Evolutionary conservation across 2,797 vertebrate genomes (phyloP).

Genomic region (Acomys russatus): DNA sequence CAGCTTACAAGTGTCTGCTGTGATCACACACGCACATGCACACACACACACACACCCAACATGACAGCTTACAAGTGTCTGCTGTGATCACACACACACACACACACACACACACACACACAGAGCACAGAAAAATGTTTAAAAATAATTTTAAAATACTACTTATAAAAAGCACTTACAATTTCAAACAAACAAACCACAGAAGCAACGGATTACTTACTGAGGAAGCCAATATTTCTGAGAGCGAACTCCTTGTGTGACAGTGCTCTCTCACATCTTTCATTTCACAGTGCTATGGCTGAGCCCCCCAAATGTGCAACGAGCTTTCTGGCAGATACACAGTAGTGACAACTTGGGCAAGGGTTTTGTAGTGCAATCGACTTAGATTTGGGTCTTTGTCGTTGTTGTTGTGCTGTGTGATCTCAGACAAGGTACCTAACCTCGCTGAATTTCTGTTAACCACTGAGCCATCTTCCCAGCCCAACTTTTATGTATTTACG

Average conservation of each 20-base stretch:
- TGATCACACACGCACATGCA: background rate
- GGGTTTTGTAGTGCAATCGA: background rate
- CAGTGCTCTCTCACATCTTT: slow-evolving; percentile 25
- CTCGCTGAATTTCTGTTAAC: slow-evolving; percentile 49
- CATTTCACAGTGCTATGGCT: background rate
- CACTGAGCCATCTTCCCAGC: background rate
- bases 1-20: background rate
- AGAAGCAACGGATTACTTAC: slow-evolving; percentile 33
- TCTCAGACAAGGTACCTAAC: slow-evolving; percentile 60
- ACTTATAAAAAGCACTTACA: background rate
- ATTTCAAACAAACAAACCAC: background rate
- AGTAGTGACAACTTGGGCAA: background rate
- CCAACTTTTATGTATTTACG: slow-evolving; percentile 39
- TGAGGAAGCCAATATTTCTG: slow-evolving; percentile 4
- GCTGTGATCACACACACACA: background rate
- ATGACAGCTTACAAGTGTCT: background rate
- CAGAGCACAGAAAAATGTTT: background rate
- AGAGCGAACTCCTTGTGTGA: slow-evolving; percentile 4
- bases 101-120: background rate
- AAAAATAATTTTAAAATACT: background rate
- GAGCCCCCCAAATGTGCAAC: background rate
- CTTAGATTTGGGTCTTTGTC: background rate
- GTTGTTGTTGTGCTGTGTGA: background rate
- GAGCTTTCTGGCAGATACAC: background rate
- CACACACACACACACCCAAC: background rate